Evolutionary conservation across 2,888 invertebrate genomes (phyloP), one percentile per base, ranked within the genome.

Genomic region (Colletes collaris): DNA sequence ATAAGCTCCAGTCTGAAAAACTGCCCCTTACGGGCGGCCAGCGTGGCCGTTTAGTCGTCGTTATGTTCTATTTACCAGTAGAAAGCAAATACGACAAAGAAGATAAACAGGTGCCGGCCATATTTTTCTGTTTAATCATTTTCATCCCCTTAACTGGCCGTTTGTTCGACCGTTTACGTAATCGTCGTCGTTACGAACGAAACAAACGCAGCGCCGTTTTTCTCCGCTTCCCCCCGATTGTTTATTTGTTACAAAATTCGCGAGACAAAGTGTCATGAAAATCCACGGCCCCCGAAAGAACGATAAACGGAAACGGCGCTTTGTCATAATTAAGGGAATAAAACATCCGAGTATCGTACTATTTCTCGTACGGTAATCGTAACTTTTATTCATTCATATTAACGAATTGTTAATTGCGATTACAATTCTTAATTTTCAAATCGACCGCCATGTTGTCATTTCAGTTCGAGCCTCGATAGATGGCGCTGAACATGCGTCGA

Each of bases 1-100:
- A 79, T 83, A 83, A 83, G 72, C 75, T 65, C 50, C 52, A 27
- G 13, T 6, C 35, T 73, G 73, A 83, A 83, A 83, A 83, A 79
- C 27, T 27, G 27, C 27, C 27, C 27, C 27, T 27, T 27, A 27
- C 27, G 27, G 27, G 27, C 27, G 27, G 67, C 64, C 59, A 53
- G 55, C 7, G 63, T 10, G 63, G 68, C 67, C 73, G 27, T 27
- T 27, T 27, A 27, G 46, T 56, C 52, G 56, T 52, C 56, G 67
- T 62, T 73, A 60, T 70, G 75, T 66, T 75, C 68, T 35, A 56
- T 69, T 67, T 63, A 16, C 7, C 40, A 37, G 27, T n/a, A 46
- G 7, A 19, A 53, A 40, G 13, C 13, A 27, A 19, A 56, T 13
- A 53, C 19, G 19, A 68, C 49, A 27, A 27, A 27, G 49, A 37